Evolutionary conservation across 2,113 vertebrate species (phyloP), one percentile per base, ranked within the genome.

Genomic region (Fulmarus glacialis): DNA sequence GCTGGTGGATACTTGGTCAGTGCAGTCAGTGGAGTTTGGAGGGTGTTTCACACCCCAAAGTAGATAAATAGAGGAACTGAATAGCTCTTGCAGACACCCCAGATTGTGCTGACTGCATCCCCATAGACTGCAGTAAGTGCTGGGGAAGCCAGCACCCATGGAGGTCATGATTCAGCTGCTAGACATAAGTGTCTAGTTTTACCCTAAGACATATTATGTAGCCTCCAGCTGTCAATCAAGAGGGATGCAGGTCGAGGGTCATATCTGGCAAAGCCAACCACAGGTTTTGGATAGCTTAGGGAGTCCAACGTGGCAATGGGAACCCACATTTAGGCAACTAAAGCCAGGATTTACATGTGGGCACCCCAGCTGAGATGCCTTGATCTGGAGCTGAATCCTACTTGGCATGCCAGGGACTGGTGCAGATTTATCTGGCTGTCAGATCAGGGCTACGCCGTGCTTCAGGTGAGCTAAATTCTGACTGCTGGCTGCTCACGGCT

Each of bases 51-150:
- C 22, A 60, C 34, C 21, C 45, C 6, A 0, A 8, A 68, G 53
- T 8, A 71, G 45, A 13, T 62, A 13, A 8, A 32, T 55, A 21
- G 42, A 34, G 22, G 50, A 32, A 67, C n/a, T 42, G 2, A 26
- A 13, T 7, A 17, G 27, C 18, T 66, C 45, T 48, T 15, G 59
- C 30, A 43, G 22, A 11, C 34, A 34, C 58, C 48, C 27, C 7
- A 12, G 16, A n/a, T 48, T 0, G 0, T 55, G 21, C 23, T 42
- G 24, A 1, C 14, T 77, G 42, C 12, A 21, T 27, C 34, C 30
- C 63, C 23, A 2, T 27, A 71, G 42, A 42, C 70, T 64, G 40
- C 70, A 80, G 1, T 22, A 13, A 52, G 43, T 80, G 24, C 55
- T 94, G 40, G 26, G 32, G 12, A 36, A 78, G 68, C 36, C 36